Evolutionary conservation across 1,140 invertebrate species (phyloP).

Genomic region (Tyrophagus putrescentiae): DNA sequence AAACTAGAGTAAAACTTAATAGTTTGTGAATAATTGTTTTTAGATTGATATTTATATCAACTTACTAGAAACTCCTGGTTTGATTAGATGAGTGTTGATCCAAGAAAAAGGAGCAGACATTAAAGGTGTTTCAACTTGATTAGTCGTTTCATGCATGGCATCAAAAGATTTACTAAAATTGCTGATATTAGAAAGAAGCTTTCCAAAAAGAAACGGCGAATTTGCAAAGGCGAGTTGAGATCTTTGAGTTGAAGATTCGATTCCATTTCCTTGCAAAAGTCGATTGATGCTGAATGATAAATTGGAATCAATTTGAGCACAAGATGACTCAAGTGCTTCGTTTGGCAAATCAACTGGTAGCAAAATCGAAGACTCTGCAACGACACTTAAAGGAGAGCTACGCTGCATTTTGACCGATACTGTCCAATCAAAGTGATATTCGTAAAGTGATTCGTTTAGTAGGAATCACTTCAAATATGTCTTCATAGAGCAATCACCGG

Average conservation of each 20-base stretch:
- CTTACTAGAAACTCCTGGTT: conserved; percentile 3
- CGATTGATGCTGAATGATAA: conserved; percentile 6
- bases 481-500: no score
- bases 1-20: no score
- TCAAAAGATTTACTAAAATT: background rate
- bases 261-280: background rate
- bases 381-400: no score
- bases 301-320: background rate
- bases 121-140: background rate
- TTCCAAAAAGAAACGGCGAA: background rate
- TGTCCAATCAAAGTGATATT: no score
- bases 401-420: no score
- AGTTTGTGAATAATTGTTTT: no score
- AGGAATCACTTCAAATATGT: no score
- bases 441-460: no score
- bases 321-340: background rate
- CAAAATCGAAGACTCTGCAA: no score
- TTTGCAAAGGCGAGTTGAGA: background rate
- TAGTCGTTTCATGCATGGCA: background rate
- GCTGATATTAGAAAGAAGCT: background rate
- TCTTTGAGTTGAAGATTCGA: background rate
- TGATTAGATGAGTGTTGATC: background rate
- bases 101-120: conserved; percentile 1
- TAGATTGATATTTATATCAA: no score
- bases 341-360: no score